A percentile compares a stretch with the other conserved stretches of the same genome.
phyloP scores from a whole-genome alignment of 2,888 invertebrate genomes.

The Platycheirus albimanus region DNA sequence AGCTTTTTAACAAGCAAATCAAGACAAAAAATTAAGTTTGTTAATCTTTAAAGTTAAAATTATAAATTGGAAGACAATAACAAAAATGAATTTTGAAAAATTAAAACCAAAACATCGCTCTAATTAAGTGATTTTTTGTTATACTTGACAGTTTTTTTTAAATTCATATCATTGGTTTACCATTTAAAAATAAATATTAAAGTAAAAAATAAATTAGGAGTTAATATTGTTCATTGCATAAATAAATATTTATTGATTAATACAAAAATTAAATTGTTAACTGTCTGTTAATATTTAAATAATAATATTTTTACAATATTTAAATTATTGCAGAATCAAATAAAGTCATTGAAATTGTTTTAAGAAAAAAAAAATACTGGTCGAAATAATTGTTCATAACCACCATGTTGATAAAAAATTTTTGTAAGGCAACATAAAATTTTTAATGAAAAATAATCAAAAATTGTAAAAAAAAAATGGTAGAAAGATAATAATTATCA shows the following conservation, averaged over 20 bases:
- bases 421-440: neutral
- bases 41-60: neutral
- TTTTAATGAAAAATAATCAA: slow-evolving; percentile 3
- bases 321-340: too few relatives aligned
- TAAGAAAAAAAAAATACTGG: slow-evolving; percentile 1
- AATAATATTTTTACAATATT: neutral
- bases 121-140: slow-evolving; percentile 58
- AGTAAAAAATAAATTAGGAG: neutral
- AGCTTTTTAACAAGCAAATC: too few relatives aligned
- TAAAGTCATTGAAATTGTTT: too few relatives aligned
- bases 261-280: neutral
- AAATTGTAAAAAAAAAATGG: neutral
- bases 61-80: slow-evolving; percentile 44
- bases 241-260: slow-evolving; percentile 21
- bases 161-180: slow-evolving; percentile 51
- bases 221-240: slow-evolving; percentile 22
- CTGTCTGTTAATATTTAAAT: neutral
- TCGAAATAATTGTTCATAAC: neutral
- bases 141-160: slow-evolving; percentile 42
- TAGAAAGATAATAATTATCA: slow-evolving; percentile 36
- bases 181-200: neutral
- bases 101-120: slow-evolving; percentile 60
- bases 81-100: slow-evolving; percentile 38
- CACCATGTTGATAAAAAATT: neutral
- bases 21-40: too few relatives aligned